These are phyloP conservation scores for Rhynchonema sp. DNA, from an alignment of 2,888 invertebrate species.

Conservation along the genomic window DNA sequence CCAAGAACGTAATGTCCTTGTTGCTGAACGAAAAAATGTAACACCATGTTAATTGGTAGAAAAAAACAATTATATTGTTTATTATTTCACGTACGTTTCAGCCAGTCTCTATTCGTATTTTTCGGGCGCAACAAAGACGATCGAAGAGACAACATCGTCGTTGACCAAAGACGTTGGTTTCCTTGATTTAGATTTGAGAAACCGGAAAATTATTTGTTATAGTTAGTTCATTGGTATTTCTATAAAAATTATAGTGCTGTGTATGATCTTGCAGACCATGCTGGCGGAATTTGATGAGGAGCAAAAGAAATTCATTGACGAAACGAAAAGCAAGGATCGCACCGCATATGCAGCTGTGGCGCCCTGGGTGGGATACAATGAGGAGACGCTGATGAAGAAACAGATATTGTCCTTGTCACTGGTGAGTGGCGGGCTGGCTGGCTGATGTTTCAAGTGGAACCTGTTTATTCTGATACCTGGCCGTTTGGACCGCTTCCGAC, in stretches of 20 bases:
- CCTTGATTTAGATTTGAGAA: too few species aligned
- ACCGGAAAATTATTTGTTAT: too few species aligned
- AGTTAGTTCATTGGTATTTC: too few species aligned
- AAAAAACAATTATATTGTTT: too few species aligned
- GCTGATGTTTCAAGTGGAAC: too few species aligned
- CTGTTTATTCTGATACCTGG: too few species aligned
- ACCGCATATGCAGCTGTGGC: conserved; percentile 38
- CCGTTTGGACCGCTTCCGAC: too few species aligned
- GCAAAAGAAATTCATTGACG: conserved; percentile 81
- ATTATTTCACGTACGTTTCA: not conserved
- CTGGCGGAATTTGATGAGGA: conserved; percentile 90
- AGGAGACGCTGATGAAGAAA: conserved; percentile 77
- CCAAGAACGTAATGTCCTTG: not conserved
- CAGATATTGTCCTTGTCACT: conserved; percentile 82
- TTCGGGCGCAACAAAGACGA: not conserved
- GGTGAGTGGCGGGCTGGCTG: conserved; percentile 42
- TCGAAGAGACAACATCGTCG: not conserved
- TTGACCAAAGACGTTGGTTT: too few species aligned
- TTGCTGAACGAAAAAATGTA: too few species aligned
- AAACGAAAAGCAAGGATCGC: conserved; percentile 21
- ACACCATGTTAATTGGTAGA: too few species aligned
- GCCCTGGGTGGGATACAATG: conserved; percentile 86
- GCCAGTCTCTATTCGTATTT: not conserved
- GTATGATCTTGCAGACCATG: conserved; percentile 67
- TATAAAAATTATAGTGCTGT: too few species aligned